phyloP scores from a whole-genome alignment of 2,113 vertebrate genomes.

The Callospermophilus lateralis region DNA sequence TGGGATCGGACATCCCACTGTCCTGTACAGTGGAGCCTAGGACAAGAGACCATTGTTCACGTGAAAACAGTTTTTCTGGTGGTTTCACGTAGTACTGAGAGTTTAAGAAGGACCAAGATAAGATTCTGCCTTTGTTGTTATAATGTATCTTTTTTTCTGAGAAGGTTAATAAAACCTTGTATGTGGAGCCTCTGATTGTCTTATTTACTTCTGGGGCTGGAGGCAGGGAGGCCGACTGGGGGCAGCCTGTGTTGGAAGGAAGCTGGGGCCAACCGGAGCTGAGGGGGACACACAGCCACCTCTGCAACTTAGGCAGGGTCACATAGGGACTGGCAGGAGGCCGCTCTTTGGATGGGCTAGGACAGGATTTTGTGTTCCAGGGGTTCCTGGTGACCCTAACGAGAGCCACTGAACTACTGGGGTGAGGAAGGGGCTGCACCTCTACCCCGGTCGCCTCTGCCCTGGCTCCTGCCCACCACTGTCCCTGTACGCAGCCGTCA shows the following conservation, averaged over 20 bases:
- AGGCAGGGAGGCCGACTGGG: not conserved
- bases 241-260: no score
- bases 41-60: accelerated
- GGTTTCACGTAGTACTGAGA: not conserved
- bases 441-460: accelerated
- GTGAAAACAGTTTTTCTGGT: not conserved
- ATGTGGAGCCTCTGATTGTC: not conserved
- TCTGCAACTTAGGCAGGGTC: not conserved
- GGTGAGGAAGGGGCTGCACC: not conserved
- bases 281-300: not conserved
- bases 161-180: not conserved
- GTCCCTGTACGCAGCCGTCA: accelerated
- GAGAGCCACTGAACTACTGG: not conserved
- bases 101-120: not conserved
- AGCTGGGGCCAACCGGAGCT: no score
- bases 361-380: not conserved
- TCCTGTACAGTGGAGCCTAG: accelerated
- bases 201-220: not conserved
- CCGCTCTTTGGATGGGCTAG: no score
- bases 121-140: not conserved
- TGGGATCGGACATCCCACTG: accelerated
- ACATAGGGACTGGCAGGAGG: not conserved
- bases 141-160: not conserved
- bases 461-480: no score
- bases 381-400: not conserved